Percentiles rank a stretch among this genome's conserved stretches.
Evolutionary conservation across 2,797 vertebrate species (phyloP).

Genomic region (Aldrovandia affinis): DNA sequence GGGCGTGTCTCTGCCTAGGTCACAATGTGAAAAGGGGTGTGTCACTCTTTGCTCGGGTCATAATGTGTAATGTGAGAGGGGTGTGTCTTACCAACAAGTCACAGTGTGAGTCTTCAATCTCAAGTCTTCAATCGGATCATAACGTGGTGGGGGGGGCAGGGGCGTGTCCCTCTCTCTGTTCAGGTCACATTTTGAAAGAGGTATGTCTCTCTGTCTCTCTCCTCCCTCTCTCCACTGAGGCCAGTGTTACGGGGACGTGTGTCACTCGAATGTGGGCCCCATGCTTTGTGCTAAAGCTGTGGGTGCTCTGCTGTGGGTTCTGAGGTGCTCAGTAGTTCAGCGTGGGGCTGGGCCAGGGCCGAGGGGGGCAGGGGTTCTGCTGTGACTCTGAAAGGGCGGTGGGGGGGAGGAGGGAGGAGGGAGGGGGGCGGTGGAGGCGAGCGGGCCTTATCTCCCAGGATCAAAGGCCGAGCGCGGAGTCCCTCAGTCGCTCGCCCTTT

Average conservation of each 20-base stretch:
- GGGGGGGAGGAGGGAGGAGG: constrained; percentile 38
- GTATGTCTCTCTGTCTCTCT: neutral
- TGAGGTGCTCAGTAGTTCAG: neutral
- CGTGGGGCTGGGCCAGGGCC: neutral
- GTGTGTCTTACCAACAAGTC: neutral
- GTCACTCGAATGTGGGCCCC: neutral
- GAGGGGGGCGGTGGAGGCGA: constrained; percentile 59
- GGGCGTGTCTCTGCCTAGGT: neutral
- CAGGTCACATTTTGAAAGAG: neutral
- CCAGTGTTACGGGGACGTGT: neutral
- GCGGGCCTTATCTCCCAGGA: constrained; percentile 66
- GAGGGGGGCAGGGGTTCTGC: constrained; percentile 44
- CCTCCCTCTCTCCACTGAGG: neutral
- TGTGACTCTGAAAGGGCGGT: neutral
- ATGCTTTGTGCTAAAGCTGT: neutral
- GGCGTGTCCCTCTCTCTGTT: neutral
- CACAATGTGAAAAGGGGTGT: neutral
- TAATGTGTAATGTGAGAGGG: neutral
- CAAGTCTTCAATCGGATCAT: neutral
- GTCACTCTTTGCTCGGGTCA: neutral
- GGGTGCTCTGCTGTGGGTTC: neutral
- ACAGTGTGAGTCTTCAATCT: neutral
- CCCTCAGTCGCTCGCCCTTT: constrained; percentile 72
- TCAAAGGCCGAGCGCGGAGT: constrained; percentile 71
- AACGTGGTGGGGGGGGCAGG: neutral